These are phyloP conservation scores for Notoglanidium macrostoma DNA, from an alignment of 2,797 vertebrate species.

Conservation along the genomic window DNA sequence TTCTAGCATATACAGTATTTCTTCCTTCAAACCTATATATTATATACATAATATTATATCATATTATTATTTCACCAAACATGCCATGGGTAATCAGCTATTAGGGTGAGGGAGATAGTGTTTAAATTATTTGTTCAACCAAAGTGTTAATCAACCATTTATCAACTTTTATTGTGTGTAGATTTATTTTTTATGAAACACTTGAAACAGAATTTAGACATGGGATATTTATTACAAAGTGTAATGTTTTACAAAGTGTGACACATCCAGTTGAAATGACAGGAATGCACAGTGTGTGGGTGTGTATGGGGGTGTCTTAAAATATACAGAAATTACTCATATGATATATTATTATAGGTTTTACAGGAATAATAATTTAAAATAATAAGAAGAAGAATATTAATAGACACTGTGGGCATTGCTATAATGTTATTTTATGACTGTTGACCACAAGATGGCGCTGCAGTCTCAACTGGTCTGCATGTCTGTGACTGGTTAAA, in stretches of 20 bases:
- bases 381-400: background rate
- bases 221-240: background rate
- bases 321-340: background rate
- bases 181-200: background rate
- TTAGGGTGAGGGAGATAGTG: no score
- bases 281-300: background rate
- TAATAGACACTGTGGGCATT: no score
- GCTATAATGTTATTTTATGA: background rate
- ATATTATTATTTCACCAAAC: no score
- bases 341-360: background rate
- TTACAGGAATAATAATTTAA: background rate
- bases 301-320: background rate
- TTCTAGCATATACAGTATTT: background rate
- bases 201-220: background rate
- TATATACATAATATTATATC: no score
- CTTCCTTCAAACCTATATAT: background rate
- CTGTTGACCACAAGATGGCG: constrained; percentile 2
- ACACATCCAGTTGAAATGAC: background rate
- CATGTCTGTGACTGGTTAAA: background rate
- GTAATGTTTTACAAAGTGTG: no score
- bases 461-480: background rate
- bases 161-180: no score
- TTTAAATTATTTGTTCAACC: no score
- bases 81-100: no score
- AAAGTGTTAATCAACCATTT: no score